Evolutionary conservation across 1,140 invertebrate species (phyloP).

Genomic region (Achatina immaculata): DNA sequence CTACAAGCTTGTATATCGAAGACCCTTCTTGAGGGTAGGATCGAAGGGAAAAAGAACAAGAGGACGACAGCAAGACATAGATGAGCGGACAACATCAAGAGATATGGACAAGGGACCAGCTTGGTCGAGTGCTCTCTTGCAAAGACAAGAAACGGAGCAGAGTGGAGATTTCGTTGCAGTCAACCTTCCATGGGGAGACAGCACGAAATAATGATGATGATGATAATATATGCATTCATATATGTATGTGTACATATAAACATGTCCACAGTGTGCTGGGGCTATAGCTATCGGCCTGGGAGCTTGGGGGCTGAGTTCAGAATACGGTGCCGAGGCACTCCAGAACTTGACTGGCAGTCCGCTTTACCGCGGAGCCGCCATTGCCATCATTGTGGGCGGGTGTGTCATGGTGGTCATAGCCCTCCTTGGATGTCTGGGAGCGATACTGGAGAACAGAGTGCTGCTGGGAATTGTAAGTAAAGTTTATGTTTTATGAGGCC

Average conservation of each 20-base stretch:
- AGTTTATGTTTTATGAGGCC: too few species aligned
- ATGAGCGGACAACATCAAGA: neutral
- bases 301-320: conserved; percentile 7
- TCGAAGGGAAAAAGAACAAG: neutral
- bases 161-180: neutral
- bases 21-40: neutral
- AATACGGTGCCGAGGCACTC: conserved; percentile 3
- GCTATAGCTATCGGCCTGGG: conserved; percentile 23
- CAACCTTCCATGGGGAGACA: too few species aligned
- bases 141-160: neutral
- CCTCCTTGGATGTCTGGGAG: neutral
- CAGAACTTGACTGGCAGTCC: neutral
- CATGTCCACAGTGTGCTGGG: conserved; percentile 10
- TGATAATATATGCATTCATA: too few species aligned
- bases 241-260: neutral
- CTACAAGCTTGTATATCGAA: too few species aligned
- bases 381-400: conserved; percentile 13
- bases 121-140: neutral
- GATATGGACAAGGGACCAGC: neutral
- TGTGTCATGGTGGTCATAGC: neutral
- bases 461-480: conserved; percentile 9
- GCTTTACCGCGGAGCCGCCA: neutral
- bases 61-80: neutral
- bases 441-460: neutral
- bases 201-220: too few species aligned